Conservation (phyloP, 2,113 vertebrate genomes). For the Tragelaphus imberbis region DNA sequence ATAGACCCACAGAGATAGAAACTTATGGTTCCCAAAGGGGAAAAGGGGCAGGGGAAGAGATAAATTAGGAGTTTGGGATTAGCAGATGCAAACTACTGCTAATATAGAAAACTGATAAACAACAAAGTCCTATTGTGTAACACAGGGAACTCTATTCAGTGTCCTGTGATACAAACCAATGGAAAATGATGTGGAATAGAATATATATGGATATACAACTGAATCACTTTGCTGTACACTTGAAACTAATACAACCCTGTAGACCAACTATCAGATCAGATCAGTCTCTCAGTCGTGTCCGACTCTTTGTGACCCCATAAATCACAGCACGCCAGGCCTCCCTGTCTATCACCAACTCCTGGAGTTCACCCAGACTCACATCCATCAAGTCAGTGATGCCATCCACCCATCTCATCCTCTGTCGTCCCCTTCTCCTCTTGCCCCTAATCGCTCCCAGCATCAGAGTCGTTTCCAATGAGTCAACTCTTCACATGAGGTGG, state of each 20-base stretch:
- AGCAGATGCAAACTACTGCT: neutral
- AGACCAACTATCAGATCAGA: neutral
- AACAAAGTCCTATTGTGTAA: no score
- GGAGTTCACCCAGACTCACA: no score
- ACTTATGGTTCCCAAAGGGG: neutral
- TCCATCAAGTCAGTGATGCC: no score
- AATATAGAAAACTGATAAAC: neutral
- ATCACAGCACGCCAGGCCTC: no score
- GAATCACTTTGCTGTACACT: neutral
- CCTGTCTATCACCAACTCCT: no score
- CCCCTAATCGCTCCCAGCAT: no score
- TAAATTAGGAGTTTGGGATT: neutral
- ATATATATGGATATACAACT: neutral
- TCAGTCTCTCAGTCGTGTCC: no score
- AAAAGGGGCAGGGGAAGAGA: neutral
- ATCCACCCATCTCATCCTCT: no score
- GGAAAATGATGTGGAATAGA: neutral
- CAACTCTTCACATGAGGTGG: no score
- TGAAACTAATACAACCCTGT: neutral
- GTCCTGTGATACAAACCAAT: neutral
- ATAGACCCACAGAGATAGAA: neutral
- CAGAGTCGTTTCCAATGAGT: no score
- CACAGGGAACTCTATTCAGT: neutral
- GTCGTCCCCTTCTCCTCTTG: no score
- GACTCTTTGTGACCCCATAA: no score